Evolutionary conservation across 2,113 vertebrate species (phyloP), one percentile per base, ranked within the genome.

Genomic region (Apodemus speciosus): DNA sequence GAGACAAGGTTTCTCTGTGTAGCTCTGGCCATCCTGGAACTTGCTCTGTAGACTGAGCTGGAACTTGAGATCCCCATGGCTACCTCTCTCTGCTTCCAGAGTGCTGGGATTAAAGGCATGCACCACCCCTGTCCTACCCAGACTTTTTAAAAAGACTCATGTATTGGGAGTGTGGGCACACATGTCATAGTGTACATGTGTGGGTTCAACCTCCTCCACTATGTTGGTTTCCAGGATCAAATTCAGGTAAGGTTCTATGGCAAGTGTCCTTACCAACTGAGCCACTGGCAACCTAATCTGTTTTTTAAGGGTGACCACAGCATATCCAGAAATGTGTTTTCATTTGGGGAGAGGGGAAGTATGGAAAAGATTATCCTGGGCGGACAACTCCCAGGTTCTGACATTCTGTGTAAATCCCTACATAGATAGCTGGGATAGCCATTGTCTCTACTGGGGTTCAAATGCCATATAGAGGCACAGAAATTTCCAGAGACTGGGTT

Each of bases 271-370:
- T 43, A 73, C 21, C 38, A 73, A 13, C 71, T 6, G 38, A 73
- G 71, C 38, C 38, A 25, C 38, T 13, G 21, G 38, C 56, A 81
- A 27, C 23, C 10, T 35, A 58, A n/a, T 58, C 35, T 77, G 80
- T 51, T 87, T 89, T 66, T 69, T 43, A 64, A 96, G 71, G 51
- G 38, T 43, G 69, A 77, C 43, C 40, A 89, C 58, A 88, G 9
- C 58, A 79, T 73, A 90, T 84, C 18, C 40, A 56, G 46, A 94
- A 94, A 79, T 46, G 66, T 66, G 40, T 89, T 90, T 94, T 91
- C 79, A 73, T 89, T 88, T 77, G 16, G 46, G 80, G 40, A 15
- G 60, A 43, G 32, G 35, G 18, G 1, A 20, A 8, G 43, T 75
- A 69, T 4, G 27, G 32, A 53, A 43, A 88, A 96, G 76, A 46